Conservation (phyloP, 1,140 invertebrate species). For the Ctenoplectra terminalis region DNA sequence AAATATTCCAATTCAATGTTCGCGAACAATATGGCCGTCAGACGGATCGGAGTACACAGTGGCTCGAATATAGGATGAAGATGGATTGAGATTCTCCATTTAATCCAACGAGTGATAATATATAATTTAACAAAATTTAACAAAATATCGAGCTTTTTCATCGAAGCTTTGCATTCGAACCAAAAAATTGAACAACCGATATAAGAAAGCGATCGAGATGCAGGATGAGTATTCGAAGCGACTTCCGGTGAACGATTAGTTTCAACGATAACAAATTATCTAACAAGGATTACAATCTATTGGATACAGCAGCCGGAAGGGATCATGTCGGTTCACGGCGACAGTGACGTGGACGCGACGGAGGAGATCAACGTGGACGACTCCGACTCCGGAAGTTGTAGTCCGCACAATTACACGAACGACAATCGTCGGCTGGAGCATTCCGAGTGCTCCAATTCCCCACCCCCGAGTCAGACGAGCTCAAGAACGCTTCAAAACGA, state of each 20-base stretch:
- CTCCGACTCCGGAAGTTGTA: constrained; percentile 78
- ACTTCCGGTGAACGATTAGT: not conserved
- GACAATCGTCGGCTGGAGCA: constrained; percentile 56
- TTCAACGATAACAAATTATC: fast-evolving
- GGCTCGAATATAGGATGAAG: not conserved
- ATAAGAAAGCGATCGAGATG: not conserved
- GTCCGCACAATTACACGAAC: constrained; percentile 71
- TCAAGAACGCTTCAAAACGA: constrained; percentile 73
- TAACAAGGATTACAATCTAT: not conserved
- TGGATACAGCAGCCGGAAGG: not conserved
- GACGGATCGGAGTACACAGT: not conserved
- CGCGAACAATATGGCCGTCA: constrained; percentile 36
- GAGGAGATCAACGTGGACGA: constrained; percentile 82
- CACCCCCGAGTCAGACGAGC: constrained; percentile 63
- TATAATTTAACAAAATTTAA: too few relatives aligned
- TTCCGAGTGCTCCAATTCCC: constrained; percentile 77
- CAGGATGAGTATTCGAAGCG: constrained; percentile 11
- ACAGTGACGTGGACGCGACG: constrained; percentile 78
- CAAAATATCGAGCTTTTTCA: too few relatives aligned
- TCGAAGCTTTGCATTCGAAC: too few relatives aligned
- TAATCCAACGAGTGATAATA: not conserved
- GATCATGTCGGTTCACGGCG: constrained; percentile 79
- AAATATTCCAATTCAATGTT: not conserved
- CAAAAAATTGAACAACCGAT: not conserved
- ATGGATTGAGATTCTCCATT: not conserved